Base-by-base conservation (phyloP, 2,797 vertebrate species). In the Phoxinus dragarum region DNA sequence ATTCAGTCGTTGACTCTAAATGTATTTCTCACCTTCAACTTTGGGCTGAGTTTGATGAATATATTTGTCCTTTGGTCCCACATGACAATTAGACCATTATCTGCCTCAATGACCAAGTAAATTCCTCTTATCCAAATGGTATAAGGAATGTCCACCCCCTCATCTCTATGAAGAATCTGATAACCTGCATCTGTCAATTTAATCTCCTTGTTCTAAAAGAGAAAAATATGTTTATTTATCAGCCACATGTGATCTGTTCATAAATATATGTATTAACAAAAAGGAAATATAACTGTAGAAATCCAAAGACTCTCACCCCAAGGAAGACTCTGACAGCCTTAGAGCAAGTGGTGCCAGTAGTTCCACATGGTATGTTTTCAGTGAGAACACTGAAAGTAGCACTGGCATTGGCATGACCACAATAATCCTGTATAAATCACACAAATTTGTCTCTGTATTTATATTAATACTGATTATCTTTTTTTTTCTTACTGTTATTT, bases 51-150 rank as follows among this genome's bases (percentile, higher is more conserved):
- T 89, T 96, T 96, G 85, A 99, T 94, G 88, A 96, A 95, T 9
- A 99, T 90, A 56, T 93, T 97, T 84, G 96, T 97, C 91, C 93
- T 96, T 85, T 93, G 95, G 92, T 99, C 96, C 98, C 98, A 99
- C 84, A 97, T 94, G 80, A 97, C 87, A 10, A 95, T 93, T 68
- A 98, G 64, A 12, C 96, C 96, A 0, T 90, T 92, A 12, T 86
- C 92, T 5, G 94, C 93, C 91, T 97, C 96, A 31, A 97, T 87
- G 6, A 98, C 94, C 85, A 98, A 72, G 88, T 97, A 98, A 80
- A 94, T 93, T 27, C 97, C 97, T 94, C 95, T 95, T 1, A 87
- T 90, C 19, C 92, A 93, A 61, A 96, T 89, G 23, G 56, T 90
- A 87, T 95, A 97, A 0, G 95, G 94, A 49, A 91, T 82, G 1